phyloP scores from a whole-genome alignment of 2,113 vertebrate genomes.

The Scytalopus superciliaris region DNA sequence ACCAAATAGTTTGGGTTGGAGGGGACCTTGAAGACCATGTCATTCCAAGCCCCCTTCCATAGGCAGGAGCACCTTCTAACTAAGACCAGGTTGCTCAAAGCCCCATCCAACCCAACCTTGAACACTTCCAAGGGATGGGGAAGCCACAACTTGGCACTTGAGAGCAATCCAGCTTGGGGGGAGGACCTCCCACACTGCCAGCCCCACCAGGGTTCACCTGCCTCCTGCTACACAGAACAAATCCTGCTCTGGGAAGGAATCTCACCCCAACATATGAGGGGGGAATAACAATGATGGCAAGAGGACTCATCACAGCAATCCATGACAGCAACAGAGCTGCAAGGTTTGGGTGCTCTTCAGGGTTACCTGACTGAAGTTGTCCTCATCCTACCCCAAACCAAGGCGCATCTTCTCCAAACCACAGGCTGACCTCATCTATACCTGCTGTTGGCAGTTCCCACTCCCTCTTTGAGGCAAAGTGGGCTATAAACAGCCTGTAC shows the following conservation, averaged over 20 bases:
- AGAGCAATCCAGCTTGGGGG: background rate
- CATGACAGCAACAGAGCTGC: rapidly evolving
- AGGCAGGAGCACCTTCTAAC: background rate
- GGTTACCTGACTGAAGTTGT: background rate
- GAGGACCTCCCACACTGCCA: background rate
- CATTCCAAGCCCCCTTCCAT: background rate
- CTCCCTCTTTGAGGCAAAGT: background rate
- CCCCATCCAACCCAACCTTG: too few relatives aligned
- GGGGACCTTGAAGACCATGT: background rate
- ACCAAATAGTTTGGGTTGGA: background rate
- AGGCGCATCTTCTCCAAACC: background rate
- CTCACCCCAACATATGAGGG: background rate
- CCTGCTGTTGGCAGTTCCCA: rapidly evolving
- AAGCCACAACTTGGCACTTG: background rate
- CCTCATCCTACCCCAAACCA: background rate
- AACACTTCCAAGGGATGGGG: background rate
- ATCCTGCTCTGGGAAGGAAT: background rate
- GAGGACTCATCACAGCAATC: background rate
- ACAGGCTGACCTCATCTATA: background rate
- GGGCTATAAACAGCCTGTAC: background rate
- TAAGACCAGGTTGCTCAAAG: background rate
- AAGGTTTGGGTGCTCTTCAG: background rate
- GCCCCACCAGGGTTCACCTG: background rate
- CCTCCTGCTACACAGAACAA: background rate
- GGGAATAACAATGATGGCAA: background rate